Evolutionary conservation across 2,113 vertebrate genomes (phyloP), one percentile per base, ranked within the genome.

Genomic region (Pteropus alecto): DNA sequence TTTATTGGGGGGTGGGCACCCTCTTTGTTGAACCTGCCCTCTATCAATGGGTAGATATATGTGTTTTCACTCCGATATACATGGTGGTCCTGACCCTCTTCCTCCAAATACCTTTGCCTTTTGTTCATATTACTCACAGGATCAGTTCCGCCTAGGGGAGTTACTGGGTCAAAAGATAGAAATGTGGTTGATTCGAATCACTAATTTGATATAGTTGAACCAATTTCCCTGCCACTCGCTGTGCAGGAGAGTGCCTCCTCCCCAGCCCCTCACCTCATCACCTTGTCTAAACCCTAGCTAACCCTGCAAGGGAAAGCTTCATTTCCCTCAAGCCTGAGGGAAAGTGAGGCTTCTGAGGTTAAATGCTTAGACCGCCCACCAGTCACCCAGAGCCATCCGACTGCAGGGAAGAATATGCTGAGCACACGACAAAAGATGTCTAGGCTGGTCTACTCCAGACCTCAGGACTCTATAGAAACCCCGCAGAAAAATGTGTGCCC

Each of bases 11-110:
- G 33, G 22, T 10, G 6, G 8, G 24, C 10, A 8, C 11, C 58
- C 18, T 38, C 46, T 78, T 15, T 60, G 19, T 21, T 67, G 54
- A 35, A 21, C 4, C 48, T 46, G 16, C 33, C 26, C 9, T 38
- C 67, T 21, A 1, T 19, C 33, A 13, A 0, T 14, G 41, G 28
- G 58, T 26, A 8, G 30, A 3, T 33, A 10, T 56, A 11, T 24
- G 24, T 63, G 5, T n/a, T 54, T 33, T 70, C 28, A 1, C 26
- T 10, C 15, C 26, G 35, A 0, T 7, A 0, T 2, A 12, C 6
- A 26, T 33, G 22, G 15, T 35, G 30, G 21, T 35, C 41, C 24
- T 15, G 28, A 65, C 8, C 22, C 26, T 13, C 19, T 33, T 19
- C 58, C 2, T 38, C 41, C 51, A 22, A 3, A 9, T 33, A 11